Evolutionary conservation across 2,797 vertebrate genomes (phyloP), one percentile per base, ranked within the genome.

Genomic region (Argya squamiceps): DNA sequence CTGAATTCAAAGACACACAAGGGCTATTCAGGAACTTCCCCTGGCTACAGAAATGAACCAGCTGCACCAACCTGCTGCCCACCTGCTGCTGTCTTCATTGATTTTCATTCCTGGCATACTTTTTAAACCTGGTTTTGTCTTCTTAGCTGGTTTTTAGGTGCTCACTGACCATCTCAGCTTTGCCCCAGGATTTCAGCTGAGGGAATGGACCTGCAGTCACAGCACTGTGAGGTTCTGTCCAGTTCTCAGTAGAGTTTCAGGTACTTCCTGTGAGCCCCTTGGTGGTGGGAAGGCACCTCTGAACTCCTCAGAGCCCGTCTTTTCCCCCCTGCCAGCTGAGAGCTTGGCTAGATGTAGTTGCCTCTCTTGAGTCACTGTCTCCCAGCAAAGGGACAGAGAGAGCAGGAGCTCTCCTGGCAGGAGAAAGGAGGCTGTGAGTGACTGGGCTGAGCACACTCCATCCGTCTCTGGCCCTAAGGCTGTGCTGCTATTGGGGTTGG

Each of bases 261-360:
- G 82, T 76, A 11, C 24, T 83, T 87, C 21, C 20, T 0, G 0
- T 49, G 43, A 18, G 12, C 7, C 29, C 12, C 3, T 46, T 46
- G 20, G 19, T 63, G 36, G 8, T 29, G 39, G 32, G 12, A n/a
- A 71, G 34, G 47, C n/a, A 9, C 20, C 10, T 24, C 34, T 14
- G 41, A 24, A 36, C 7, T 59, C 29, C 39, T 60, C 47, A 37
- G 49, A n/a, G 53, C 53, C 20, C 1, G 4, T 41, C 37, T 34
- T 53, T 41, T 36, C 41, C 19, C 30, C 0, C 0, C 12, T 62
- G n/a, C 41, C 29, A 65, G 18, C 47, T 12, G 44, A 55, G 36
- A 76, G 19, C 14, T 9, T 50, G 53, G 47, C 59, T 53, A n/a
- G 44, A 32, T 52, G 21, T 7, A 15, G 47, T 2, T 76, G 52